Evolutionary conservation across 2,797 vertebrate species (phyloP), one percentile per base, ranked within the genome.

Genomic region (Hypotaenidia philippensis): DNA sequence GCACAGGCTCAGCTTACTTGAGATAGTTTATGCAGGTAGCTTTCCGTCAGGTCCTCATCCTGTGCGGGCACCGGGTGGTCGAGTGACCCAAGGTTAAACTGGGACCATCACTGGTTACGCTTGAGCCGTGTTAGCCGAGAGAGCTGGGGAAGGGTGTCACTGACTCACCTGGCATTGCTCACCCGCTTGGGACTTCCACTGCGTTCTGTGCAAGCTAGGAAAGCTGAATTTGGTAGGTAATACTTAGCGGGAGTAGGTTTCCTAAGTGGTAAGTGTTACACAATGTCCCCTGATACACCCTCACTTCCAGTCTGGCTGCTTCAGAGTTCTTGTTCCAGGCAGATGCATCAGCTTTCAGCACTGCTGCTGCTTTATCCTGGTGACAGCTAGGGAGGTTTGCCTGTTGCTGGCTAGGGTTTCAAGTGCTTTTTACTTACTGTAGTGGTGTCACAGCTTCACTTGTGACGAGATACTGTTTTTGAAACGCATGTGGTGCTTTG

Each of bases 181-280:
- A 6, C 22, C 2, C 3, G 0, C 2, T 0, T 1, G 26, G 16
- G 44, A 0, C 45, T 83, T 31, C 3, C 0, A 0, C 16, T n/a
- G 78, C 6, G 0, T 22, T 66, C 72, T 34, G 32, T 27, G 13
- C 19, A 9, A 52, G 26, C 61, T 32, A 2, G 5, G 34, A 56
- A 25, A 19, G 52, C 47, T 53, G 47, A 16, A 5, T 44, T 78
- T 4, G 0, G 2, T 21, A 19, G 44, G 71, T 29, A 45, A 5
- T 9, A 1, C 16, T 68, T 45, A 40, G 60, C 22, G 63, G 63
- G 55, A 72, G 29, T 4, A 17, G 45, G 26, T 45, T 90, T 81
- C 53, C 19, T 1, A 5, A 59, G 26, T 11, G n/a, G 9, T 3
- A 15, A 15, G 36, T 9, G 2, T 92, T 93, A 7, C 16, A 1